Base-by-base conservation (phyloP, 2,113 vertebrate species). In the Sinocyclocheilus anshuiensis region DNA sequence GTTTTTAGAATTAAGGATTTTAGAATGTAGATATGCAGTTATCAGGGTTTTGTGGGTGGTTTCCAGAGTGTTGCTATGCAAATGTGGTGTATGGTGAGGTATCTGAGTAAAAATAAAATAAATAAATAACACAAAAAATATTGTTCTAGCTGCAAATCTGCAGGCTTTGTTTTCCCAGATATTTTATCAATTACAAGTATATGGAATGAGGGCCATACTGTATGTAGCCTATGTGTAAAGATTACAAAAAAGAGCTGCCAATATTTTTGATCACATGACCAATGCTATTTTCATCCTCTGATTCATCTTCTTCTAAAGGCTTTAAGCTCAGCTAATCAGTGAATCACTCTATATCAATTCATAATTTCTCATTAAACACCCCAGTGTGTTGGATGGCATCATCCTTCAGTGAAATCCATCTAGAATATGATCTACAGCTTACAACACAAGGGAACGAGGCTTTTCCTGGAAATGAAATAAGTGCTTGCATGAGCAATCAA, bases 351-450 rank as follows among this genome's bases (percentile, higher is more conserved):
- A 16, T 75, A 48, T 48, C 42, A 48, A 48, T 75, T 75, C 42
- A 75, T 48, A 48, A 48, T 15, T 75, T 48, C 42, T 75, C 72
- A 75, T 75, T 48, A 75, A 48, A 75, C 72, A 75, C 72, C 72
- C 39, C 42, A 75, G 72, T 48, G 22, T 75, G 72, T 48, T 75
- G n/a, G 22, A 48, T 75, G 72, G 42, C 42, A 75, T 75, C 42
- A 75, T 75, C 42, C 72, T 75, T 75, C 72, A 75, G 72, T 24
- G 42, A 4, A 75, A 75, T n/a, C 8, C 22, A 75, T 75, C 15
- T 75, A 48, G 11, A 48, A 75, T 75, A 75, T 15, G 39, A 75
- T 75, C 72, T 48, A 75, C 39, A 75, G 42, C 42, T 75, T 45
- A 75, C 72, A 75, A 75, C 22, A 75, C 72, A 45, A 75, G 10